These are phyloP conservation scores for Mythimna loreyi DNA, from an alignment of 2,888 invertebrate genomes.

Conservation along the genomic window DNA sequence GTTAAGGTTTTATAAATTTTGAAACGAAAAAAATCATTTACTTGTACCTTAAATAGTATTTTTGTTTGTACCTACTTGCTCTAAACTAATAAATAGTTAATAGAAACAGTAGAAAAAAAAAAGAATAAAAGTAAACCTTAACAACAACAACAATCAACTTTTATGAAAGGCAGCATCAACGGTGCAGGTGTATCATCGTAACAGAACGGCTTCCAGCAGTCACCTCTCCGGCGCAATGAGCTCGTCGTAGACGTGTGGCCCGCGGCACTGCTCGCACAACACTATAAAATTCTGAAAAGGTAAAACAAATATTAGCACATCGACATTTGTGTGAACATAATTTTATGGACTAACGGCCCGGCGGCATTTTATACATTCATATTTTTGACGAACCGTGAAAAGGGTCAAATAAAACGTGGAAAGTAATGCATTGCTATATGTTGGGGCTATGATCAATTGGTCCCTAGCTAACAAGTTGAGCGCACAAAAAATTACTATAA, in stretches of 20 bases:
- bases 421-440: conserved; percentile 38
- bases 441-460: conserved; percentile 48
- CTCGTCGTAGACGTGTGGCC: conserved; percentile 73
- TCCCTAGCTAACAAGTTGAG: conserved; percentile 39
- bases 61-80: too few relatives aligned
- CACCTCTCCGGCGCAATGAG: conserved; percentile 80
- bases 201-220: too few relatives aligned
- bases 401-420: conserved; percentile 45
- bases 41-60: too few relatives aligned
- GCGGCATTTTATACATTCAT: conserved; percentile 32
- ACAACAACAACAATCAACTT: too few relatives aligned
- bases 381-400: conserved; percentile 23
- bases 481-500: conserved; percentile 40
- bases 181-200: too few relatives aligned
- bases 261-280: conserved; percentile 75
- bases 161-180: too few relatives aligned
- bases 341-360: conserved; percentile 13
- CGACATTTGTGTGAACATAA: conserved; percentile 19
- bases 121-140: too few relatives aligned
- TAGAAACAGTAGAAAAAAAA: too few relatives aligned
- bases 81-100: too few relatives aligned
- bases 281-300: conserved; percentile 78
- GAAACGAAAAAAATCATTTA: too few relatives aligned
- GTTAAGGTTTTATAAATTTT: too few relatives aligned
- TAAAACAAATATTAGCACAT: conserved; percentile 32